Conservation (phyloP, 2,113 vertebrate species). For the Willisornis vidua region DNA sequence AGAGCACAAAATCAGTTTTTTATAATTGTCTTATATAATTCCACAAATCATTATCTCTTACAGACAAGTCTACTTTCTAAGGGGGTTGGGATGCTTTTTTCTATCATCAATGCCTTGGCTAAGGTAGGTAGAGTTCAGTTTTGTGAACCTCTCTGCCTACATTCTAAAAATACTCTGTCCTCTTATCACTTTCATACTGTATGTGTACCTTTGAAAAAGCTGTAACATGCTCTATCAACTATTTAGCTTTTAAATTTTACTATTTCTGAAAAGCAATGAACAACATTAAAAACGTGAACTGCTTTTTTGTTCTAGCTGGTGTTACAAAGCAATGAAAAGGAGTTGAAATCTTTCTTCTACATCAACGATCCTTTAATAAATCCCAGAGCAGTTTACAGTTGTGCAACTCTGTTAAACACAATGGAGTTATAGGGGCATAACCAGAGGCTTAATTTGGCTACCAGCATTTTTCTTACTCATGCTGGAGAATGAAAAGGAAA, state of each 20-base stretch:
- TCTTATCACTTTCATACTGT: background rate
- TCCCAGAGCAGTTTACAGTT: constrained; percentile 32
- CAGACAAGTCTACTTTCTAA: background rate
- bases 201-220: background rate
- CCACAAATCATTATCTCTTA: background rate
- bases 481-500: background rate
- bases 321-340: background rate
- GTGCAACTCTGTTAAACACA: constrained; percentile 49
- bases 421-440: constrained; percentile 38
- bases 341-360: background rate
- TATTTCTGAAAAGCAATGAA: background rate
- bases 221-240: background rate
- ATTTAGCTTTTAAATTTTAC: background rate
- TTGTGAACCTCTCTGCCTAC: background rate
- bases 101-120: background rate
- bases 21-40: background rate
- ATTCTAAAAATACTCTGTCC: background rate
- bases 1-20: background rate
- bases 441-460: constrained; percentile 29
- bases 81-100: background rate
- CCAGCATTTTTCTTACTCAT: constrained; percentile 7
- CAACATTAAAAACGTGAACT: background rate
- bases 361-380: constrained; percentile 35
- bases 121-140: background rate
- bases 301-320: background rate